Conservation (phyloP, 2,797 vertebrate genomes). For the Onychomys leucogaster region DNA sequence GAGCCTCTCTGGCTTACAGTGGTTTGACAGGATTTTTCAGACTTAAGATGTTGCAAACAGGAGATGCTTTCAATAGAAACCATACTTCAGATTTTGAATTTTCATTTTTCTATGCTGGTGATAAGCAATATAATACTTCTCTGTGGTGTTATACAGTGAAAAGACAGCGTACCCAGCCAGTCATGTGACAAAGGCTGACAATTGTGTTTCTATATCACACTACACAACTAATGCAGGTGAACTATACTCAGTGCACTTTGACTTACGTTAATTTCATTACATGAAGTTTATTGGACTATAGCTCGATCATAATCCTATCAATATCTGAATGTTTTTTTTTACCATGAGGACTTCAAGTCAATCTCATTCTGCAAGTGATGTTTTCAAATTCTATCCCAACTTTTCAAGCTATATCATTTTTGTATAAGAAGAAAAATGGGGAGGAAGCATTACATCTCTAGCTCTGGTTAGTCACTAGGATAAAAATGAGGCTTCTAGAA, state of each 20-base stretch:
- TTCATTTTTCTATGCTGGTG: neutral
- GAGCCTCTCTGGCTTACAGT: neutral
- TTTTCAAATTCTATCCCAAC: constrained; percentile 34
- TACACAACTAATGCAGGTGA: neutral
- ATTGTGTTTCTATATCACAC: fast-evolving
- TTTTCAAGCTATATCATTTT: neutral
- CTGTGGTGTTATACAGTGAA: neutral
- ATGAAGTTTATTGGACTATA: neutral
- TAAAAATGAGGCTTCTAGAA: constrained; percentile 48
- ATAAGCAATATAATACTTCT: neutral
- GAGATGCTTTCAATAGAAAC: neutral
- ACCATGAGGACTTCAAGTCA: neutral
- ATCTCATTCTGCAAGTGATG: neutral
- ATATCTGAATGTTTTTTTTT: neutral
- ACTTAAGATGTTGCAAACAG: neutral
- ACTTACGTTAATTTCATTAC: neutral
- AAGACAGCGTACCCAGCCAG: no score
- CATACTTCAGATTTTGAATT: neutral
- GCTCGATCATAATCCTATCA: neutral
- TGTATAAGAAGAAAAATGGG: neutral
- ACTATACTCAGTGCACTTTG: neutral
- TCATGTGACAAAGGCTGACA: neutral
- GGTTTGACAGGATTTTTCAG: neutral
- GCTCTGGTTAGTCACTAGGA: neutral
- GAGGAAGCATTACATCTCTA: neutral